Evolutionary conservation across 2,113 vertebrate genomes (phyloP).

Genomic region (Sinocyclocheilus rhinocerous): DNA sequence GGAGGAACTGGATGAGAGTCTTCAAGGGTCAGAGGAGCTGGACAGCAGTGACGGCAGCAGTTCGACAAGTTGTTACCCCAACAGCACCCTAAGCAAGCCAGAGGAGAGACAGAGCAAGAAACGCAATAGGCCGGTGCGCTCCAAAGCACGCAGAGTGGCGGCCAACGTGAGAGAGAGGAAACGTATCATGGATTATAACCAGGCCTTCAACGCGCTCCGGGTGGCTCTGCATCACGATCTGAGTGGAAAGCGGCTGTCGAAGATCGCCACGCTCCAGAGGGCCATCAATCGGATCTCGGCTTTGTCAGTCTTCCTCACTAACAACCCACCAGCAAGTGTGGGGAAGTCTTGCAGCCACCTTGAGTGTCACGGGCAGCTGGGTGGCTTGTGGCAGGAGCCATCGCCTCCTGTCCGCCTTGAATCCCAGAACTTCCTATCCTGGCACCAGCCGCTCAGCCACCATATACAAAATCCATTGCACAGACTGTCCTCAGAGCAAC

Average conservation of each 20-base stretch:
- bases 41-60: slow-evolving; percentile 54
- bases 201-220: slow-evolving; percentile 93
- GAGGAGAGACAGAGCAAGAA: slow-evolving; percentile 76
- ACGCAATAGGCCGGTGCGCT: slow-evolving; percentile 84
- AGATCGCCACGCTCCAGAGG: slow-evolving; percentile 92
- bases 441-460: slow-evolving; percentile 52
- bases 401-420: slow-evolving; percentile 59
- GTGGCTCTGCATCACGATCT: slow-evolving; percentile 88
- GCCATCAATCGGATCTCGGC: slow-evolving; percentile 92
- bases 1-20: slow-evolving; percentile 73
- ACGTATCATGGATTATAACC: slow-evolving; percentile 97
- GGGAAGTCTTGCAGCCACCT: slow-evolving; percentile 76
- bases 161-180: slow-evolving; percentile 95
- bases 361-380: slow-evolving; percentile 73
- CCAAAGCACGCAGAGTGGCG: slow-evolving; percentile 90
- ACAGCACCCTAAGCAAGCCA: slow-evolving; percentile 60
- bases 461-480: slow-evolving; percentile 50
- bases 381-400: slow-evolving; percentile 1
- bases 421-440: slow-evolving; percentile 67
- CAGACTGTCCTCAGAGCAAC: slow-evolving; percentile 52
- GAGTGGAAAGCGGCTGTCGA: slow-evolving; percentile 93
- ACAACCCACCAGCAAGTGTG: slow-evolving; percentile 54
- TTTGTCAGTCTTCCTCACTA: slow-evolving; percentile 85
- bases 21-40: slow-evolving; percentile 58
- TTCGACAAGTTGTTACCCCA: slow-evolving; percentile 59